phyloP scores from a whole-genome alignment of 2,113 vertebrate species.

The Neotragus pygmaeus region DNA sequence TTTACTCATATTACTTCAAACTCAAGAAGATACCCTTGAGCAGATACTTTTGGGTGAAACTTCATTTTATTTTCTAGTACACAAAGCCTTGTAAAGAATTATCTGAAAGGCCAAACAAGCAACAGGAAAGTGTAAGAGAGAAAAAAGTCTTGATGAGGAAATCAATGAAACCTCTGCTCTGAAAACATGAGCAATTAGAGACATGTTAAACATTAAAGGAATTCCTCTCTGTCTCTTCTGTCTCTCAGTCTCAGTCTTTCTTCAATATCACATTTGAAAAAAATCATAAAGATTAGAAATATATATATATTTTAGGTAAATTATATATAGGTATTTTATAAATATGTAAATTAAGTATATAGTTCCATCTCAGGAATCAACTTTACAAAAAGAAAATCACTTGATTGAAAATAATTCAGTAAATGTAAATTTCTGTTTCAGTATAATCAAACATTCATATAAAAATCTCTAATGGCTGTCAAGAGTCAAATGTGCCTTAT shows the following conservation, averaged over 20 bases:
- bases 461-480: not conserved
- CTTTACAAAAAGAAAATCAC: not conserved
- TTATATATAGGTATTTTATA: not conserved
- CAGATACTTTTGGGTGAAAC: not conserved
- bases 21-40: not conserved
- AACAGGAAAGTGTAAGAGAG: not conserved
- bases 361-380: not conserved
- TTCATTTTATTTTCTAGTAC: not conserved
- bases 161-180: not conserved
- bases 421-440: not conserved
- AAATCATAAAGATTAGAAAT: not conserved
- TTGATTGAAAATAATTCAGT: not conserved
- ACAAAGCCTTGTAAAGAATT: not conserved
- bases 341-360: not conserved
- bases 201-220: not conserved
- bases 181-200: not conserved
- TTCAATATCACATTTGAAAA: not conserved
- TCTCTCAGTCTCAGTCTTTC: not conserved
- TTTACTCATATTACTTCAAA: not conserved
- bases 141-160: not conserved
- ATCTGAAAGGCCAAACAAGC: not conserved
- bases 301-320: not conserved
- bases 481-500: not conserved
- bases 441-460: not conserved
- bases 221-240: not conserved